Evolutionary conservation across 2,113 vertebrate genomes (phyloP), one percentile per base, ranked within the genome.

Genomic region (Nesogale talazaci): DNA sequence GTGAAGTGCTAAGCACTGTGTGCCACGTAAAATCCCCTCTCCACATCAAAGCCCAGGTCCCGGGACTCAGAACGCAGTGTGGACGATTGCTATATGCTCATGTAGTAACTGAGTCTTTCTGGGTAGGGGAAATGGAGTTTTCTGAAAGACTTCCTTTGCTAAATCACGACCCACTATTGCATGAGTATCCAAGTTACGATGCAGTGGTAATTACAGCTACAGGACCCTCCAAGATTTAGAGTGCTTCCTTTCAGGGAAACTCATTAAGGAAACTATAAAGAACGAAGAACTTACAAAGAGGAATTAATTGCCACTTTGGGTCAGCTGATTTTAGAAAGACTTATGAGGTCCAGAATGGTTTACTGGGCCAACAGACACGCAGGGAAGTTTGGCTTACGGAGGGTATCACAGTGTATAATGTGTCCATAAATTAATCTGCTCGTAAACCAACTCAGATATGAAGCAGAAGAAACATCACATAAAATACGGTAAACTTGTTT

Each of bases 251-350:
- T 94, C 88, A 91, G 59, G 70, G 92, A 93, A 95, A 91, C 91
- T 94, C 94, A 94, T 94, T 94, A 94, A 92, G 84, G 74, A 70
- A 87, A 96, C 77, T 89, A 87, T 85, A 92, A 88, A 96, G 90
- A 95, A 94, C 65, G 34, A 93, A 92, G 80, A 94, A 95, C 38
- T 94, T 88, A 94, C 72, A 92, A 82, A 59, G 91, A 92, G 93
- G 95, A 94, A 89, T 75, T 90, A 96, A 93, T 61, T 94, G 70
- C 83, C 76, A 81, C 88, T 93, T 96, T 91, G 88, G 94, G 83
- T 96, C 89, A 95, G 85, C 85, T 2, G 6, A 89, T 91, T 94
- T 96, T 77, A 88, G 85, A 91, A 95, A 91, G 91, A 92, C 75
- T 85, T 88, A 94, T 31, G 92, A 88, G 79, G 84, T 91, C 78